These are phyloP conservation scores for Onychostoma macrolepis DNA, from an alignment of 2,113 vertebrate species.

Conservation along the genomic window DNA sequence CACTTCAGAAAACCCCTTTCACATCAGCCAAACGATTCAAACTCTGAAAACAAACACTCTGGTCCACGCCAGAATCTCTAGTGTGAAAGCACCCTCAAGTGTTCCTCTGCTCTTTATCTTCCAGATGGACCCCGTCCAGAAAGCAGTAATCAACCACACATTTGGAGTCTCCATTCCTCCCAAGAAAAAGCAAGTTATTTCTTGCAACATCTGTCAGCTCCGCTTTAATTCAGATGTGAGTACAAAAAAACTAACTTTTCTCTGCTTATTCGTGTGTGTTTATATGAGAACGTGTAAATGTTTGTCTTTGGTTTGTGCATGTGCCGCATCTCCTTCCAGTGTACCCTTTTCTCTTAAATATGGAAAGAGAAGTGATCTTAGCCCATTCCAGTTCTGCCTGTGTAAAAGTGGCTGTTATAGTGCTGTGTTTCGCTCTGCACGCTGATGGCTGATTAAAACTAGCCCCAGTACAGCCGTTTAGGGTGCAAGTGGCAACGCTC, in stretches of 20 bases:
- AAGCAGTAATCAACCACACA: conserved; percentile 98
- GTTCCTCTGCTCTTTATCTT: conserved; percentile 52
- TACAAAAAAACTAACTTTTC: conserved; percentile 58
- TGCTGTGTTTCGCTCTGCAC: neutral
- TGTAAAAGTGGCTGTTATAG: conserved; percentile 6
- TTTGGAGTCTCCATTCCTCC: conserved; percentile 93
- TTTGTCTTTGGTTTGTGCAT: conserved; percentile 1
- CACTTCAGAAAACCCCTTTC: neutral
- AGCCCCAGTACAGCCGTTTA: conserved; percentile 28
- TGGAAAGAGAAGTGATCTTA: conserved; percentile 32
- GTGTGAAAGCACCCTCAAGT: neutral
- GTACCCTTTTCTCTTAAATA: neutral
- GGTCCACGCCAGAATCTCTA: neutral
- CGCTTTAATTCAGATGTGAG: conserved; percentile 98
- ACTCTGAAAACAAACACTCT: neutral
- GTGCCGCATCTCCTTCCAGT: conserved; percentile 9
- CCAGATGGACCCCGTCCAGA: conserved; percentile 99
- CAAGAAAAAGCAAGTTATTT: conserved; percentile 95
- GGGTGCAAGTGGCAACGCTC: conserved; percentile 25
- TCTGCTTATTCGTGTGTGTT: neutral
- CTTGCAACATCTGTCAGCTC: conserved; percentile 94
- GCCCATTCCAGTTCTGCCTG: conserved; percentile 12
- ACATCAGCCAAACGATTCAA: neutral
- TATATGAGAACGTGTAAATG: conserved; percentile 23
- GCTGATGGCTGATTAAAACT: conserved; percentile 31